A percentile compares a stretch with the other conserved stretches of the same genome.
Evolutionary conservation across 2,113 vertebrate species (phyloP).

Genomic region (human (Homo sapiens)): GRCh38 chr5:169092501-169093000

Average conservation of each 20-base stretch:
- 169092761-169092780: not conserved
- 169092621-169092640: not conserved
- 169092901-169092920: not conserved
- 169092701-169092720: not conserved
- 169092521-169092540: not conserved
- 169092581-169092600: not conserved
- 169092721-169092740: accelerated
- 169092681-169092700: not conserved
- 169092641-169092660: no score
- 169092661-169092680: accelerated
- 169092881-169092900: not conserved
- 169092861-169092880: not conserved
- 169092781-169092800: not conserved
- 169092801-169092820: not conserved
- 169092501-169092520: not conserved
- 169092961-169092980: not conserved
- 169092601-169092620: not conserved
- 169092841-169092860: not conserved
- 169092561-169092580: not conserved
- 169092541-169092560: not conserved
- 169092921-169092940: not conserved
- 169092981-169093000: not conserved
- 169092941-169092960: not conserved
- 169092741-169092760: not conserved
- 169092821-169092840: not conserved